phyloP scores from a whole-genome alignment of 2,113 vertebrate genomes.

The Hydrolagus affinis region DNA sequence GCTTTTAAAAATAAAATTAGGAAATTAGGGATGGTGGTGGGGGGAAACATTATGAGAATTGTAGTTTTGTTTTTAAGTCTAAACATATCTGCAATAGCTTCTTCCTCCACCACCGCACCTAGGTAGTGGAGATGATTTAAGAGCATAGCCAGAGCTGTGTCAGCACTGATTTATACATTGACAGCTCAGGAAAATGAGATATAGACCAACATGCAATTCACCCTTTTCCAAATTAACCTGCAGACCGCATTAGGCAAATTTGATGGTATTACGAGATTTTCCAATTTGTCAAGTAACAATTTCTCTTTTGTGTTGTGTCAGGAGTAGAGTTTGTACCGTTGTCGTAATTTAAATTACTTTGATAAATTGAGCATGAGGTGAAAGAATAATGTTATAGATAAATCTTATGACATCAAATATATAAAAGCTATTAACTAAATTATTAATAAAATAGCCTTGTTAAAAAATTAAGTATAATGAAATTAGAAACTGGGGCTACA shows the following conservation, averaged over 20 bases:
- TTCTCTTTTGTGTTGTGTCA: constrained; percentile 67
- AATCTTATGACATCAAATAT: constrained; percentile 62
- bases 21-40: background rate
- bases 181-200: constrained; percentile 72
- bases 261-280: constrained; percentile 74
- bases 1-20: background rate
- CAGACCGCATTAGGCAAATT: constrained; percentile 80
- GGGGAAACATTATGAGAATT: too few relatives aligned
- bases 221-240: constrained; percentile 74
- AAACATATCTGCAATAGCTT: background rate
- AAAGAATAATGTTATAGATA: constrained; percentile 55
- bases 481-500: background rate
- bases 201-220: constrained; percentile 62
- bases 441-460: constrained; percentile 41
- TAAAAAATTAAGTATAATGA: constrained; percentile 61
- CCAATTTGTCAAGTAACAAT: constrained; percentile 75
- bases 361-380: constrained; percentile 65
- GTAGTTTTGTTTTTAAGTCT: background rate
- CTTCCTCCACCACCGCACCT: constrained; percentile 9
- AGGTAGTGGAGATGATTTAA: constrained; percentile 56
- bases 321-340: constrained; percentile 64
- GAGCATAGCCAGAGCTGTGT: constrained; percentile 49
- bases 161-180: constrained; percentile 71
- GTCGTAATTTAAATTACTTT: constrained; percentile 67
- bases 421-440: constrained; percentile 68